These are phyloP conservation scores for Pilophorus perplexus DNA, from an alignment of 2,888 invertebrate genomes.

Conservation along the genomic window DNA sequence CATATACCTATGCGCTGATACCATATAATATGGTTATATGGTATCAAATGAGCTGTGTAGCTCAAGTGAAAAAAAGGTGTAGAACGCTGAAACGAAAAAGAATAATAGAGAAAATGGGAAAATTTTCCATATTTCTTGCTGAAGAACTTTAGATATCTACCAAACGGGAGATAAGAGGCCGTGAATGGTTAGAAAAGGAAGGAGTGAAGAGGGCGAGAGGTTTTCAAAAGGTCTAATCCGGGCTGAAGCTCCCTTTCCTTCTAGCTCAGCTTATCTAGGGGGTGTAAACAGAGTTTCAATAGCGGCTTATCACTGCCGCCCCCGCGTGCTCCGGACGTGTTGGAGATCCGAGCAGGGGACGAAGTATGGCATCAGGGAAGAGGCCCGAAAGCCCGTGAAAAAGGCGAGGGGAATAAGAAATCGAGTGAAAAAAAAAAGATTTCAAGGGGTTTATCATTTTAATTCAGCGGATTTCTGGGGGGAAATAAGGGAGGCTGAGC, in stretches of 20 bases:
- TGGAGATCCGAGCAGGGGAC: not conserved
- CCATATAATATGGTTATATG: no score
- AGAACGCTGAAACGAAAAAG: not conserved
- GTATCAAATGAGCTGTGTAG: no score
- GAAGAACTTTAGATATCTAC: conserved; percentile 1
- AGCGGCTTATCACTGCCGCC: conserved; percentile 34
- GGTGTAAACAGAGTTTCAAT: conserved; percentile 41
- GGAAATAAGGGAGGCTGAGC: not conserved
- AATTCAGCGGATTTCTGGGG: conserved; percentile 31
- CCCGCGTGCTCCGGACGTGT: not conserved
- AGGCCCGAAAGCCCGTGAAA: not conserved
- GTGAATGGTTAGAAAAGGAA: conserved; percentile 4
- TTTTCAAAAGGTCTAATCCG: conserved; percentile 37
- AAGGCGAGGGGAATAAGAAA: conserved; percentile 7
- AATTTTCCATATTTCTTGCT: conserved; percentile 24
- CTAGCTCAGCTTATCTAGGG: conserved; percentile 28
- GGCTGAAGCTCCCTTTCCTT: conserved; percentile 22
- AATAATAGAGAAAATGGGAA: conserved; percentile 4
- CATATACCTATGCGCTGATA: no score
- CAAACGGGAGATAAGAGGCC: conserved; percentile 27
- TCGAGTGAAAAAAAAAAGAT: conserved; percentile 26
- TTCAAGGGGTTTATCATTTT: conserved; percentile 36
- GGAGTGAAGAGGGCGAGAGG: not conserved
- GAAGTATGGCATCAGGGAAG: not conserved
- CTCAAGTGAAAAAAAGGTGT: no score